Base-by-base conservation (phyloP, 1,140 invertebrate species). In the Ooceraea biroi region DNA sequence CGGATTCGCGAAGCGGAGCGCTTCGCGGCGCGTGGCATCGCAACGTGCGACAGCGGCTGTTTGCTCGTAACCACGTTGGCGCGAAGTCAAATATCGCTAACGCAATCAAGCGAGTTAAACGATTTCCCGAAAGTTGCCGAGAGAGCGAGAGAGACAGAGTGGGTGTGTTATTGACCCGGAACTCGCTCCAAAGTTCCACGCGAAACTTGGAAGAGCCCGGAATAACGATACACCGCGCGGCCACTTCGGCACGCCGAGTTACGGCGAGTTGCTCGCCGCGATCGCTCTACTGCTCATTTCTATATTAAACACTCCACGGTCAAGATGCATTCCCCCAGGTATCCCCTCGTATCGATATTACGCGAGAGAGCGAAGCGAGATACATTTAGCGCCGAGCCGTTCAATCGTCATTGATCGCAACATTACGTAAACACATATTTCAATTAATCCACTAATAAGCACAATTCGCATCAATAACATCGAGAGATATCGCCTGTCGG, bases 391-490 rank as follows among this genome's bases (percentile, higher is more conserved):
- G 50, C n/a, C 14, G 7, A 3, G 22, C 55, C 27, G 44, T 57
- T 57, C 61, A 19, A 41, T 69, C 57, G 69, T 57, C 69, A 22
- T 57, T 50, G 57, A 30, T 46, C 22, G 22, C 14, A 30, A 41
- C 12, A 71, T 58, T 80, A 46, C 22, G 65, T 57, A 78, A 78
- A 52, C 22, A 46, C 8, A 25, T 22, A 50, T 8, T 46, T 69
- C 50, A 71, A 80, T 80, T 57, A 71, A 12, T 71, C 57, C 10
- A 17, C 52, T 71, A 80, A 80, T 80, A 22, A 80, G 25, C 8
- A 11, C 65, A 46, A 80, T 71, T 57, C 25, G 69, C 44, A 46
- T 80, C 46, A 57, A 71, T 71, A 80, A 71, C n/a, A n/a, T n/a
- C n/a, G n/a, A n/a, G n/a, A n/a, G n/a, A n/a, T n/a, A n/a, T 36